A percentile compares a stretch with the other conserved stretches of the same genome.
phyloP scores from a whole-genome alignment of 2,797 vertebrate species.

The Acropternis orthonyx region DNA sequence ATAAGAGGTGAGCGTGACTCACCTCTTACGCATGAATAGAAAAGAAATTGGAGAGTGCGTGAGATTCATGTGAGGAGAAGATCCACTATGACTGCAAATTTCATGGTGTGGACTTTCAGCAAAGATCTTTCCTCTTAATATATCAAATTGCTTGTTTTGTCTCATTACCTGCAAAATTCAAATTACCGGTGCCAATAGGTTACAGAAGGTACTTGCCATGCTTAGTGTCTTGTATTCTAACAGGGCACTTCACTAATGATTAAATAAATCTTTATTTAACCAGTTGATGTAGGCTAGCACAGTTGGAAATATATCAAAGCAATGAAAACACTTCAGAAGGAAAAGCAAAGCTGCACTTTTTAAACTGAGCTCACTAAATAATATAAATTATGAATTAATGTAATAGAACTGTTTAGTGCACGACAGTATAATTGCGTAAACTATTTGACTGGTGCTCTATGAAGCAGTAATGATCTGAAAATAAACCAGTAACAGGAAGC shows the following conservation, averaged over 20 bases:
- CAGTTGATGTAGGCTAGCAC: conserved; percentile 72
- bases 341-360: conserved; percentile 68
- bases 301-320: conserved; percentile 72
- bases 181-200: conserved; percentile 1
- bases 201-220: conserved; percentile 8
- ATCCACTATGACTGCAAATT: not conserved
- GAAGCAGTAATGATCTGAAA: conserved; percentile 84
- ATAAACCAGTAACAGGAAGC: conserved; percentile 83
- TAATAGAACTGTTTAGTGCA: conserved; percentile 77
- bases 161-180: conserved; percentile 26
- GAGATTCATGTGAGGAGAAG: not conserved
- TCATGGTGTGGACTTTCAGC: not conserved
- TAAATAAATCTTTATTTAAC: conserved; percentile 76
- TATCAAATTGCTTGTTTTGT: not conserved
- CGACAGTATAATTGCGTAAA: conserved; percentile 73
- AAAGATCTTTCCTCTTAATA: not conserved
- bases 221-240: conserved; percentile 31
- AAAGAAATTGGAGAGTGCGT: not conserved
- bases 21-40: not conserved
- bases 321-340: conserved; percentile 73
- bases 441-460: conserved; percentile 78
- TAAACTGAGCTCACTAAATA: conserved; percentile 75
- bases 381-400: conserved; percentile 79
- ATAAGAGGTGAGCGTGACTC: conserved; percentile 87
- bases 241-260: conserved; percentile 66